Percentiles rank a stretch among this genome's conserved stretches.
These are phyloP conservation scores for Pitta sordida DNA, from an alignment of 2,113 vertebrate species.

Conservation along the genomic window DNA sequence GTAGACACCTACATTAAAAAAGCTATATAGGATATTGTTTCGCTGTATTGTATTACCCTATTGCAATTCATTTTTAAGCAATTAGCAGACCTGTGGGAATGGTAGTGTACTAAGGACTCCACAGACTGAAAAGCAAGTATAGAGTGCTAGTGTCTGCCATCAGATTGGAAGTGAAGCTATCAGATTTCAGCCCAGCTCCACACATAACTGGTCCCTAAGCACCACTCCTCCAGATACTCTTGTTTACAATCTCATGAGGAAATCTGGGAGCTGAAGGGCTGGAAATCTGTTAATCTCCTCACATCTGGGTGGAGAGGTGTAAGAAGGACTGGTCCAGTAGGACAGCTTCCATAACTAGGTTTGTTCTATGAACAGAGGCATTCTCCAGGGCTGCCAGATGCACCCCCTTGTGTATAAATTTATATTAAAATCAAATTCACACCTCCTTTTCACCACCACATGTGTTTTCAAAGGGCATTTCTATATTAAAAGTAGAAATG, in stretches of 20 bases:
- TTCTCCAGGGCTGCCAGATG: not conserved
- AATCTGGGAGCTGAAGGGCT: constrained; percentile 36
- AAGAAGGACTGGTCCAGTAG: not conserved
- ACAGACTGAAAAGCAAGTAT: not conserved
- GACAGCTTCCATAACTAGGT: not conserved
- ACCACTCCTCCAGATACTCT: constrained; percentile 26
- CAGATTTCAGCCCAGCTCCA: not conserved
- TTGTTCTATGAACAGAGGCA: not conserved
- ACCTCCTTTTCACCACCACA: not conserved
- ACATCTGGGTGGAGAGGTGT: not conserved
- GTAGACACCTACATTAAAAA: not conserved
- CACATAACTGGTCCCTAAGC: not conserved
- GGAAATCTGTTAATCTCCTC: not conserved
- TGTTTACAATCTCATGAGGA: constrained; percentile 46
- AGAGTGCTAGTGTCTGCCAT: not conserved
- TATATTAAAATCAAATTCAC: not conserved
- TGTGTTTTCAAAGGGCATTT: not conserved
- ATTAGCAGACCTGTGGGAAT: not conserved
- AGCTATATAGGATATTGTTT: not conserved
- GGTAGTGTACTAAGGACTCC: not conserved
- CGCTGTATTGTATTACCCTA: not conserved
- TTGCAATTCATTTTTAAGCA: not conserved
- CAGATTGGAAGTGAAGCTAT: not conserved
- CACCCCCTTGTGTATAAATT: not conserved
- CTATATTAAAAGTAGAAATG: not conserved